Conservation (phyloP, 2,888 invertebrate genomes). For the Zygothrica quintamaculata region DNA sequence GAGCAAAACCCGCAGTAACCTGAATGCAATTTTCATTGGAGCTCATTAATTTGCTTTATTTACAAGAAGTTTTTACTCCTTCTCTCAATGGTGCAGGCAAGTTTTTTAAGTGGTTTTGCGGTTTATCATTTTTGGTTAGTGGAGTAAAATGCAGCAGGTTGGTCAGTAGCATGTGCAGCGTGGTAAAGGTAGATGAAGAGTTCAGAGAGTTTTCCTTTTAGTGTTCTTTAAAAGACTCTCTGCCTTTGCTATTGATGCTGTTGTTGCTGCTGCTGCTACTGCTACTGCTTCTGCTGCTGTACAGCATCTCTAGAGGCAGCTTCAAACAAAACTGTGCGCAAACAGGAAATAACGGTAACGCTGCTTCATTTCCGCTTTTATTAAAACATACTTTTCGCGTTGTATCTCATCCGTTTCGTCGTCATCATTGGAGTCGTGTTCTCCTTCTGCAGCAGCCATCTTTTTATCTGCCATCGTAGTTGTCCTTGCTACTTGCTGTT, state of each 20-base stretch:
- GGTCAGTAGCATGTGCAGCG: not conserved
- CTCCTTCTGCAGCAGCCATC: conserved; percentile 38
- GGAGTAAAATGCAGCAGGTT: conserved; percentile 59
- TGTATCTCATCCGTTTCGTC: conserved; percentile 69
- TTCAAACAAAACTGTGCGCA: conserved; percentile 70
- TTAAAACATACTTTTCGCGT: conserved; percentile 78
- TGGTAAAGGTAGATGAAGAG: not conserved
- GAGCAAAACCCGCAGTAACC: not conserved
- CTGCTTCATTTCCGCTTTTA: conserved; percentile 80
- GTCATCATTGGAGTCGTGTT: conserved; percentile 3
- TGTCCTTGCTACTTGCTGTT: conserved; percentile 25
- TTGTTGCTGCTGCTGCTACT: no score
- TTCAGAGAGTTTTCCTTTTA: not conserved
- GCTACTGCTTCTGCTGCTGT: no score
- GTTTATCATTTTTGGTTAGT: conserved; percentile 63
- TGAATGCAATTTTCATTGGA: conserved; percentile 41
- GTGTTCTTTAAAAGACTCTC: not conserved
- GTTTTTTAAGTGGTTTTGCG: conserved; percentile 74
- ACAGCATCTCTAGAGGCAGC: conserved; percentile 26
- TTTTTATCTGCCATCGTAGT: conserved; percentile 49
- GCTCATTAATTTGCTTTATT: conserved; percentile 76
- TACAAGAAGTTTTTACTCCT: conserved; percentile 56
- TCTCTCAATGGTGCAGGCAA: conserved; percentile 33
- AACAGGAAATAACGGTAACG: conserved; percentile 80
- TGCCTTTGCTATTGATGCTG: no score